Conservation (phyloP, 2,113 vertebrate genomes). For the Aleadryas rufinucha region DNA sequence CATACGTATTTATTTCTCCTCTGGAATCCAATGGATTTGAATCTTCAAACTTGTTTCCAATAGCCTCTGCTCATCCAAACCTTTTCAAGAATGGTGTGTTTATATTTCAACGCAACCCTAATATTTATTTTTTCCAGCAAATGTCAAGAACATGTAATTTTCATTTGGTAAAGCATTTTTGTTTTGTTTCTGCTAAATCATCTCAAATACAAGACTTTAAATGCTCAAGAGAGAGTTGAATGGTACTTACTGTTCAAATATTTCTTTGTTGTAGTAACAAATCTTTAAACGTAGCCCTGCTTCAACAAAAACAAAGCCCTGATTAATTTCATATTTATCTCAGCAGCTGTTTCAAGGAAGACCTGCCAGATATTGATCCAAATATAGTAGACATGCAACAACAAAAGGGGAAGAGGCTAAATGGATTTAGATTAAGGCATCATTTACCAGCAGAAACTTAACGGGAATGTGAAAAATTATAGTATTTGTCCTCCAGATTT, state of each 20-base stretch:
- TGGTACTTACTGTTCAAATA: constrained; percentile 56
- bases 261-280: constrained; percentile 40
- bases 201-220: constrained; percentile 39
- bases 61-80: neutral
- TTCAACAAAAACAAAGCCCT: constrained; percentile 32
- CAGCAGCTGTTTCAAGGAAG: constrained; percentile 53
- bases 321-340: constrained; percentile 57
- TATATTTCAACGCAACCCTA: neutral
- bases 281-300: constrained; percentile 30
- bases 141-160: constrained; percentile 50
- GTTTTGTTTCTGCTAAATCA: constrained; percentile 47
- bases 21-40: neutral
- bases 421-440: constrained; percentile 6
- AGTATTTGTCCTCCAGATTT: constrained; percentile 9
- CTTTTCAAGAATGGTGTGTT: neutral
- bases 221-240: constrained; percentile 45
- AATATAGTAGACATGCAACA: neutral
- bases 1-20: neutral
- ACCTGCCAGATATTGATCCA: constrained; percentile 41
- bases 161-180: constrained; percentile 44
- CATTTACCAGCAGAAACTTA: constrained; percentile 4
- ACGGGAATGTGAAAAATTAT: constrained; percentile 29
- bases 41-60: neutral
- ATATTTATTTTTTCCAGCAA: constrained; percentile 40
- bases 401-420: constrained; percentile 23